Conservation (phyloP, 2,113 vertebrate genomes). For the Okapia johnstoni region DNA sequence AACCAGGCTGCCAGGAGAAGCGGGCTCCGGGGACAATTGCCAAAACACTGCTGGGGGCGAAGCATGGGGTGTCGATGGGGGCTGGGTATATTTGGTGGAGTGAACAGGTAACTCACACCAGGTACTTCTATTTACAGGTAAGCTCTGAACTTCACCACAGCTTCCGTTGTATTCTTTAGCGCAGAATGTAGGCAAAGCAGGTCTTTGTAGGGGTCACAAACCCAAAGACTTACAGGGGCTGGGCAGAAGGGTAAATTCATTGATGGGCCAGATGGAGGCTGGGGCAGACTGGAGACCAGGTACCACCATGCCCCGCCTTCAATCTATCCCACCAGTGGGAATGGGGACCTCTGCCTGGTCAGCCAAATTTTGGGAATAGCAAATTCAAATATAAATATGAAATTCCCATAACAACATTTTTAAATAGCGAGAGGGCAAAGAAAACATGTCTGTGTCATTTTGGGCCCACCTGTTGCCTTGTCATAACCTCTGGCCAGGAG, state of each 20-base stretch:
- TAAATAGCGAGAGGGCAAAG: neutral
- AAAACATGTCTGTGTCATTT: neutral
- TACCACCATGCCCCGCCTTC: accelerated
- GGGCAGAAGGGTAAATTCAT: too few species aligned
- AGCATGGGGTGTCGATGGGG: slow-evolving; percentile 51
- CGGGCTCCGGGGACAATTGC: slow-evolving; percentile 42
- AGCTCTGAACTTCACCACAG: neutral
- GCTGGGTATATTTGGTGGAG: slow-evolving; percentile 33
- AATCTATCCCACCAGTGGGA: neutral
- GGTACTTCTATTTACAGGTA: slow-evolving; percentile 32
- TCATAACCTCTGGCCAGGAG: neutral
- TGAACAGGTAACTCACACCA: slow-evolving; percentile 30
- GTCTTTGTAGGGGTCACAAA: neutral
- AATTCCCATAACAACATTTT: slow-evolving; percentile 15
- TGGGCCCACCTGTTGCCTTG: neutral
- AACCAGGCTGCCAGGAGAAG: slow-evolving; percentile 38
- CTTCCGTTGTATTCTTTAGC: neutral
- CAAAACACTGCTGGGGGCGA: slow-evolving; percentile 49
- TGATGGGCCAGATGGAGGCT: neutral
- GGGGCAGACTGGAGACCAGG: neutral
- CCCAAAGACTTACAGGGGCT: neutral
- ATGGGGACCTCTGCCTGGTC: accelerated
- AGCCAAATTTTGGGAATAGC: neutral
- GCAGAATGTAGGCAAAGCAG: neutral
- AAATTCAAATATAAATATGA: neutral